Evolutionary conservation across 2,888 invertebrate genomes (phyloP).

Genomic region (Hesperia comma): DNA sequence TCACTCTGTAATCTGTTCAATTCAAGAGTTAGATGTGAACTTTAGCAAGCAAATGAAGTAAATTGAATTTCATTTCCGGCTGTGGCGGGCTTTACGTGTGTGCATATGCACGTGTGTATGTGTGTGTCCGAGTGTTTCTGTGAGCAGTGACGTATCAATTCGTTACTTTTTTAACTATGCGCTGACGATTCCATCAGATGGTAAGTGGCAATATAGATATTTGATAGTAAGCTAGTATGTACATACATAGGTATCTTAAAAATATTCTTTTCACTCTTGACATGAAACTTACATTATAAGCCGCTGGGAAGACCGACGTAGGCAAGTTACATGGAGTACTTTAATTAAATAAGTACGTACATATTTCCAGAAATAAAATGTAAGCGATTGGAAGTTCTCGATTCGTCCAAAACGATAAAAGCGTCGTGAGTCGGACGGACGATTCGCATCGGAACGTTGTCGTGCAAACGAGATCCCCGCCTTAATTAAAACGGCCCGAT

Average conservation of each 20-base stretch:
- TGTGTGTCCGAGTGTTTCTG: too few species aligned
- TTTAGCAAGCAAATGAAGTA: constrained; percentile 78
- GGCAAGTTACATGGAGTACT: too few species aligned
- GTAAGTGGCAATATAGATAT: too few species aligned
- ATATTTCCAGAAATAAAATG: not conserved
- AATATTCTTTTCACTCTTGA: too few species aligned
- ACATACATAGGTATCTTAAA: too few species aligned
- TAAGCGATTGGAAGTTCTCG: constrained; percentile 43
- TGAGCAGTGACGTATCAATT: too few species aligned
- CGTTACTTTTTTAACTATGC: too few species aligned
- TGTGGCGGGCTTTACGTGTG: constrained; percentile 68
- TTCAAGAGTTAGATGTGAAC: constrained; percentile 74
- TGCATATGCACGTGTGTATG: not conserved
- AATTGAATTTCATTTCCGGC: constrained; percentile 80
- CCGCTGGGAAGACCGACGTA: too few species aligned
- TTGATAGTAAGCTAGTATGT: too few species aligned
- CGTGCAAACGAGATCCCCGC: constrained; percentile 57
- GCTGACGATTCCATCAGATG: too few species aligned
- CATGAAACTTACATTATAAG: too few species aligned
- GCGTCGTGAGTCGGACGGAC: constrained; percentile 63
- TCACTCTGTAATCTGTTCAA: constrained; percentile 72
- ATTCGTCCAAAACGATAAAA: constrained; percentile 67
- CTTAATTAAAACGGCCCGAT: constrained; percentile 64
- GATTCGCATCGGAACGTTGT: constrained; percentile 47
- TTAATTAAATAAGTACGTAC: not conserved